phyloP scores from a whole-genome alignment of 2,797 vertebrate species.

The Xiphorhynchus erythropygius region DNA sequence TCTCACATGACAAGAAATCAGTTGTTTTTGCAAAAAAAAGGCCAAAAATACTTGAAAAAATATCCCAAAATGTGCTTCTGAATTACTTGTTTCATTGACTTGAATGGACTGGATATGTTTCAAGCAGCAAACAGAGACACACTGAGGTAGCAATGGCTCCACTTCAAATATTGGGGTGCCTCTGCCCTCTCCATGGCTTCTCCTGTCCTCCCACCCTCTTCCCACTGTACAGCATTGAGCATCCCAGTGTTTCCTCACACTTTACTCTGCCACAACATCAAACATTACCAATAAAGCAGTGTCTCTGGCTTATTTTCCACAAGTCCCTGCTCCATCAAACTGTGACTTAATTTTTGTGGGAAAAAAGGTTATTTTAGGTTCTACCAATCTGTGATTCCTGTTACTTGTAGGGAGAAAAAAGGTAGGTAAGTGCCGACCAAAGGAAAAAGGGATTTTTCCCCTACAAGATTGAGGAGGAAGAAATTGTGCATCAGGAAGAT shows the following conservation, averaged over 20 bases:
- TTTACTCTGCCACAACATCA: background rate
- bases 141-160: background rate
- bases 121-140: background rate
- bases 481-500: background rate
- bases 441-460: background rate
- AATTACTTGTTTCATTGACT: background rate
- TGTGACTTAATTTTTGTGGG: background rate
- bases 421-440: fast-evolving
- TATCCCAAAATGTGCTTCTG: background rate
- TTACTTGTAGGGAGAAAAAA: background rate
- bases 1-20: background rate
- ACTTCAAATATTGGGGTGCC: background rate
- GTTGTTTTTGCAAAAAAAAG: background rate
- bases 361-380: background rate
- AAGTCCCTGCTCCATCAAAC: fast-evolving
- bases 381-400: background rate
- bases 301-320: background rate
- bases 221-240: fast-evolving
- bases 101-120: background rate
- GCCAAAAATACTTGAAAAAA: background rate
- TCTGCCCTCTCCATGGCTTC: fast-evolving
- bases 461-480: background rate
- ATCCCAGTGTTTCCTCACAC: fast-evolving
- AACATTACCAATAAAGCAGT: background rate
- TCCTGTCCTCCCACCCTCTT: background rate